These are phyloP conservation scores for Eurytemora carolleeae DNA, from an alignment of 1,140 invertebrate species.

Conservation along the genomic window DNA sequence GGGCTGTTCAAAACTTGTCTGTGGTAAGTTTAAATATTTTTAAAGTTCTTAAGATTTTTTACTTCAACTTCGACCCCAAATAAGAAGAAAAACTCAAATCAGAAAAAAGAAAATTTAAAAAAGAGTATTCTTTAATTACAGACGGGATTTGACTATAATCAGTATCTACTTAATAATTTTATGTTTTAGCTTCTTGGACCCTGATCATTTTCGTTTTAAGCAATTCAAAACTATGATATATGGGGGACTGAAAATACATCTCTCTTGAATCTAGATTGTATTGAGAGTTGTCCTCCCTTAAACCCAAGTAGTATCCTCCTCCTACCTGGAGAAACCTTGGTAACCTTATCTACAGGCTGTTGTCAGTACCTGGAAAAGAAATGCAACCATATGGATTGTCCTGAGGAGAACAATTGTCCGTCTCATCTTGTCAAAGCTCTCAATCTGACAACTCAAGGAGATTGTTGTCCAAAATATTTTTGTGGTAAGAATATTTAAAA, in stretches of 20 bases:
- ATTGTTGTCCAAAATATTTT: not conserved
- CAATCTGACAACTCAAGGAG: not conserved
- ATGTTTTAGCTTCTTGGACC: too few relatives aligned
- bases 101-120: not conserved
- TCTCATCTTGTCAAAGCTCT: not conserved
- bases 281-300: not conserved
- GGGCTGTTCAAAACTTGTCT: not conserved
- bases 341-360: not conserved
- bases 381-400: not conserved
- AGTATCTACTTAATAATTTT: too few relatives aligned
- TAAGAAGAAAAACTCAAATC: too few relatives aligned
- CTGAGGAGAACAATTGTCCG: not conserved
- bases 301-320: not conserved
- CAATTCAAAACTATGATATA: too few relatives aligned
- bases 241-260: not conserved
- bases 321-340: not conserved
- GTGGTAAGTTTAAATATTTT: not conserved
- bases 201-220: too few relatives aligned
- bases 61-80: too few relatives aligned
- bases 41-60: too few relatives aligned
- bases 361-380: not conserved
- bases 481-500: not conserved
- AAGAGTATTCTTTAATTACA: not conserved
- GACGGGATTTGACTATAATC: too few relatives aligned
- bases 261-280: not conserved